phyloP scores from a whole-genome alignment of 2,113 vertebrate genomes.

The Festucalex cinctus region DNA sequence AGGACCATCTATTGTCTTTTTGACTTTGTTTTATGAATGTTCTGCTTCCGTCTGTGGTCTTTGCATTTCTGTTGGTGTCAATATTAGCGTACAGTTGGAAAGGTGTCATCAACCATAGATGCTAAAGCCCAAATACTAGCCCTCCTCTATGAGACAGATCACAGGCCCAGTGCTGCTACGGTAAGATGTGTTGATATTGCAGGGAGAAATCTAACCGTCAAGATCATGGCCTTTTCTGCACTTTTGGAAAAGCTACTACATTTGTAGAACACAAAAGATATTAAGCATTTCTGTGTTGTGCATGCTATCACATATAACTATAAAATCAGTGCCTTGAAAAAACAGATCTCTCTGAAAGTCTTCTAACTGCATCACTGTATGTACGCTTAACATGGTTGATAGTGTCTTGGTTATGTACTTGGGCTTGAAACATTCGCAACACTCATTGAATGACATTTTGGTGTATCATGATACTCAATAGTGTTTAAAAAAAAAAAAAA shows the following conservation, averaged over 20 bases:
- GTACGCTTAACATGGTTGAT: not conserved
- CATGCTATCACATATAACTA: not conserved
- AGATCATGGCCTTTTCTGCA: not conserved
- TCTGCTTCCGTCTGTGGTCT: slow-evolving; percentile 2
- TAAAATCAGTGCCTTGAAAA: not conserved
- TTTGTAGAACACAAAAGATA: not conserved
- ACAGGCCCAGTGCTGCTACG: slow-evolving; percentile 84
- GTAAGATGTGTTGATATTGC: slow-evolving; percentile 76
- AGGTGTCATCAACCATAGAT: slow-evolving; percentile 84
- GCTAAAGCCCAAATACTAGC: slow-evolving; percentile 91
- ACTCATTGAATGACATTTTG: no score
- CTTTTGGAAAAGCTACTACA: not conserved
- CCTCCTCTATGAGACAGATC: slow-evolving; percentile 93
- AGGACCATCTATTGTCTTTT: not conserved
- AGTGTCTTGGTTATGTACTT: not conserved
- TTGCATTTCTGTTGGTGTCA: slow-evolving; percentile 19
- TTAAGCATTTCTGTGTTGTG: not conserved
- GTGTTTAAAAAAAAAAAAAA: no score
- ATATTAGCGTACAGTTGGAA: slow-evolving; percentile 88
- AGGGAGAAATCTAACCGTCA: not conserved
- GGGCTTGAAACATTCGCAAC: not conserved
- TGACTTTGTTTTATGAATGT: slow-evolving; percentile 14
- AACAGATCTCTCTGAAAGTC: not conserved
- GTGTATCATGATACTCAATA: no score
- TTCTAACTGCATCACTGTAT: not conserved